Evolutionary conservation across 2,888 invertebrate genomes (phyloP).

Genomic region (Adelphocoris suturalis): DNA sequence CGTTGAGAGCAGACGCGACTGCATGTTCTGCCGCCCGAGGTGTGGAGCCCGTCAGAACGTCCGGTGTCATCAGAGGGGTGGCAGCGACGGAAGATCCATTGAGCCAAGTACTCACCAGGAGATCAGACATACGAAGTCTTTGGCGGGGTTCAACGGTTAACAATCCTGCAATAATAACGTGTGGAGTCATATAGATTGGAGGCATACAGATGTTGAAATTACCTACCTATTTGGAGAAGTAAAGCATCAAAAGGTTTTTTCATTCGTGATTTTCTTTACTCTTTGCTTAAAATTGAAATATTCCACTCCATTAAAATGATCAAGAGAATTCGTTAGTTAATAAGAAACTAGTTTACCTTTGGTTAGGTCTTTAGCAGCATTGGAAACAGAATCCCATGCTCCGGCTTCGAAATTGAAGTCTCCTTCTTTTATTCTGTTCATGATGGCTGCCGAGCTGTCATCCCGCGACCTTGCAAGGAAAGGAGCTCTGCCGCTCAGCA

Average conservation of each 20-base stretch:
- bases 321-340: neutral
- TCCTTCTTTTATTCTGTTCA: conserved; percentile 89
- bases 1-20: conserved; percentile 84
- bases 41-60: conserved; percentile 80
- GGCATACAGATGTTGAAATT: no score
- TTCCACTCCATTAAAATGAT: no score
- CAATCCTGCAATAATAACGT: conserved; percentile 81
- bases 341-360: conserved; percentile 75
- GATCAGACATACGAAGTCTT: conserved; percentile 84
- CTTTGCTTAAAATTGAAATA: neutral
- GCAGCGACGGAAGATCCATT: conserved; percentile 79
- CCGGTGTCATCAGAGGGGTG: conserved; percentile 83
- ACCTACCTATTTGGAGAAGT: no score
- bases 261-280: no score
- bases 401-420: conserved; percentile 87
- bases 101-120: conserved; percentile 86
- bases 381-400: conserved; percentile 87
- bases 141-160: conserved; percentile 88
- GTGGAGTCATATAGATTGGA: neutral
- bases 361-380: conserved; percentile 84
- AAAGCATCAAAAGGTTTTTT: no score
- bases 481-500: conserved; percentile 93
- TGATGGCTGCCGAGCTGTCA: conserved; percentile 87
- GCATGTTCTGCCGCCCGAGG: conserved; percentile 80
- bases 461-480: conserved; percentile 87